These are phyloP conservation scores for Lepidurus arcticus DNA, from an alignment of 1,140 invertebrate species.

Conservation along the genomic window DNA sequence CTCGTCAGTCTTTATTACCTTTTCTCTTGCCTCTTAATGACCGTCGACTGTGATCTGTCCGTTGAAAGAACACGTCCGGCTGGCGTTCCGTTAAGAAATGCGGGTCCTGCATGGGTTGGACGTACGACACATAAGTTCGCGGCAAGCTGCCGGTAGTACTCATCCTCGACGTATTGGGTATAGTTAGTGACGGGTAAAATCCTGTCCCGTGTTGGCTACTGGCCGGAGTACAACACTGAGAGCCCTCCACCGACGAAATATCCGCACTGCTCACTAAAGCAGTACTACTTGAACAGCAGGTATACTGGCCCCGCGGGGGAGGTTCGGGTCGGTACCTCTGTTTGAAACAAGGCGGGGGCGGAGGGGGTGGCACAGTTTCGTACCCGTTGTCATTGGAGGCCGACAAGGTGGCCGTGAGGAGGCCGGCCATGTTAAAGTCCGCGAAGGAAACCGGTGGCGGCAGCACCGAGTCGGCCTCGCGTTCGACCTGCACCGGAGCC, in stretches of 20 bases:
- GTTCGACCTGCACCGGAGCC: constrained; percentile 4
- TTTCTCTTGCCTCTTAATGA: background rate
- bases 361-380: background rate
- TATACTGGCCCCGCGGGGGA: background rate
- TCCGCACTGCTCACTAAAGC: background rate
- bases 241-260: background rate
- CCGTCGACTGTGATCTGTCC: background rate
- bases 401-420: background rate
- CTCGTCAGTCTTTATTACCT: background rate
- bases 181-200: background rate
- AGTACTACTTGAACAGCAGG: constrained; percentile 1
- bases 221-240: background rate
- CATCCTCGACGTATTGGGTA: background rate
- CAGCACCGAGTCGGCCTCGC: constrained; percentile 16
- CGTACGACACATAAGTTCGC: background rate
- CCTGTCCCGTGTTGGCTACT: background rate
- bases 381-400: background rate
- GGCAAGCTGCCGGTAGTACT: background rate
- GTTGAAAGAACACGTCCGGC: background rate
- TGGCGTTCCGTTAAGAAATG: constrained; percentile 6
- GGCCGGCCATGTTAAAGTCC: constrained; percentile 20
- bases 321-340: background rate
- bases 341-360: background rate
- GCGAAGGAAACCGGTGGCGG: constrained; percentile 32
- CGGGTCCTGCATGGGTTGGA: background rate